Conservation (phyloP, 2,113 vertebrate genomes). For the Triplophysa tibetana region DNA sequence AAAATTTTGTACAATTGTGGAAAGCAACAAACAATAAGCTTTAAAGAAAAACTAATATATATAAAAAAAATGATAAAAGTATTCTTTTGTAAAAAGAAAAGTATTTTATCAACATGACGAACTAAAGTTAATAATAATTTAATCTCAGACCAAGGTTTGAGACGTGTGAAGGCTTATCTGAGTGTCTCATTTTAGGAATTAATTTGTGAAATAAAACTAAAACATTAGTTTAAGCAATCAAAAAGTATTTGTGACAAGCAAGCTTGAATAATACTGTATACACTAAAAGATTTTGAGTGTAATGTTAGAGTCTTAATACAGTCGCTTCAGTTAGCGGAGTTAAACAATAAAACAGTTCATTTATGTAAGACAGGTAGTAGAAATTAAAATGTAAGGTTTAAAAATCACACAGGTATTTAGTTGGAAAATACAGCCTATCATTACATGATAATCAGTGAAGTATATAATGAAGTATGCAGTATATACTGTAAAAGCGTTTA, state of each 20-base stretch:
- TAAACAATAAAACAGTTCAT: neutral
- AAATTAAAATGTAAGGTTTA: neutral
- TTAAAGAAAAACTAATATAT: neutral
- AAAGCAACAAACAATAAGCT: neutral
- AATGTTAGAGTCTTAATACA: neutral
- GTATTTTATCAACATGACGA: neutral
- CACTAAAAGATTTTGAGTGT: neutral
- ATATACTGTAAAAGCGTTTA: neutral
- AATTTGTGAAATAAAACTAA: neutral
- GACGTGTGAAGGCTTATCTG: neutral
- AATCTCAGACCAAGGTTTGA: neutral
- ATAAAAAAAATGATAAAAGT: neutral
- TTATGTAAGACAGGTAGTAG: neutral
- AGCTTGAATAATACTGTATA: neutral
- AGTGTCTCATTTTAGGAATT: neutral
- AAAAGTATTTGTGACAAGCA: neutral
- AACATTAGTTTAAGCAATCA: neutral
- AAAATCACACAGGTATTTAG: neutral
- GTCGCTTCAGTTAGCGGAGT: neutral
- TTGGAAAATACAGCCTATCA: neutral
- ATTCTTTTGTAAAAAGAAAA: slow-evolving; percentile 15
- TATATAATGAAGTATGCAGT: neutral
- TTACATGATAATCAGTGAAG: neutral
- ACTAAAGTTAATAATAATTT: neutral
- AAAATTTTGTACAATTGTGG: neutral